Percentiles rank a stretch among this genome's conserved stretches.
These are phyloP conservation scores for Aphodius granarius DNA, from an alignment of 2,888 invertebrate species.

Conservation along the genomic window DNA sequence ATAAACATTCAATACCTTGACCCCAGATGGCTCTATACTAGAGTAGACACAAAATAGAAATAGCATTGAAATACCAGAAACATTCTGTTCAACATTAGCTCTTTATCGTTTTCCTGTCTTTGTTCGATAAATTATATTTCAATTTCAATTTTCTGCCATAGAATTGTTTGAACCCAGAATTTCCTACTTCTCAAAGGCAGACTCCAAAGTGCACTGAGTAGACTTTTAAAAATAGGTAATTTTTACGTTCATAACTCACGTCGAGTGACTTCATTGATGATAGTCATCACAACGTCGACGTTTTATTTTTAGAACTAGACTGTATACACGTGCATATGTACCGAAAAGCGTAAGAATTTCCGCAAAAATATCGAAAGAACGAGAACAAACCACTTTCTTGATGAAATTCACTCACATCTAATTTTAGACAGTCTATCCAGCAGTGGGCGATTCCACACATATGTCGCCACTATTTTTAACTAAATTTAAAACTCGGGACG, in stretches of 20 bases:
- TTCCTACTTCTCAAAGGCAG: too few species aligned
- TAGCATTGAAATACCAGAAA: not conserved
- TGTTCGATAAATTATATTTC: too few species aligned
- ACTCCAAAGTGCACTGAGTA: too few species aligned
- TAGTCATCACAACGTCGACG: not conserved
- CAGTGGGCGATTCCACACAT: not conserved
- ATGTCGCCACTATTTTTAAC: not conserved
- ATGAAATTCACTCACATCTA: not conserved
- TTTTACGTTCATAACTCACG: not conserved
- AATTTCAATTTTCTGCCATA: not conserved
- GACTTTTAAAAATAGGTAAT: not conserved
- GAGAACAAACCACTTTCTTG: not conserved
- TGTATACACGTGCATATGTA: not conserved
- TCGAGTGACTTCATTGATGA: not conserved
- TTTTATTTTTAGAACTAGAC: not conserved
- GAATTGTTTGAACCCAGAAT: too few species aligned
- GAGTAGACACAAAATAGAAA: not conserved
- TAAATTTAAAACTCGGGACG: not conserved
- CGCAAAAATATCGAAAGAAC: not conserved
- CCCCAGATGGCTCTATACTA: not conserved
- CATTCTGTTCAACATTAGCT: not conserved
- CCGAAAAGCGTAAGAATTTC: not conserved
- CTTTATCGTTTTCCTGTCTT: too few species aligned
- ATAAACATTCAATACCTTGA: not conserved
- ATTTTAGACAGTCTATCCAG: not conserved